These are phyloP conservation scores for Orthonyx spaldingii DNA, from an alignment of 2,113 vertebrate genomes.

Conservation along the genomic window DNA sequence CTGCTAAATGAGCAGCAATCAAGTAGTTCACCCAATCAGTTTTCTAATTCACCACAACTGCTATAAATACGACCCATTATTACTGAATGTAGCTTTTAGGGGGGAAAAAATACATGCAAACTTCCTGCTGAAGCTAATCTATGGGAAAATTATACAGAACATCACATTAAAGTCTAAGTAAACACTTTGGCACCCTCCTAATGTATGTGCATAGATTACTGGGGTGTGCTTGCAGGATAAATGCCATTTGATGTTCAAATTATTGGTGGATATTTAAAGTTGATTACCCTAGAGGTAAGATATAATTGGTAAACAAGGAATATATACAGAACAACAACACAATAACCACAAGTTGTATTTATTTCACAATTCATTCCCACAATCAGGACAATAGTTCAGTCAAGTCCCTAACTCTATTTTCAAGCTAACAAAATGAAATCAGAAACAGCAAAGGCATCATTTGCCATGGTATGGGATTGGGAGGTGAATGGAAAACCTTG, in stretches of 20 bases:
- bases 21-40: slow-evolving; percentile 34
- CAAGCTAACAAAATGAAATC: neutral
- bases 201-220: slow-evolving; percentile 47
- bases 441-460: neutral
- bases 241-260: slow-evolving; percentile 16
- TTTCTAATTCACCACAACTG: slow-evolving; percentile 39
- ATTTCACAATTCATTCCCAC: neutral
- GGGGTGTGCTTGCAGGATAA: slow-evolving; percentile 8
- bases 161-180: slow-evolving; percentile 33
- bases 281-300: slow-evolving; percentile 55
- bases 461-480: rapidly evolving
- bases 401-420: neutral
- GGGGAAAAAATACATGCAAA: slow-evolving; percentile 7
- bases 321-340: slow-evolving; percentile 26
- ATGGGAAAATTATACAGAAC: slow-evolving; percentile 52
- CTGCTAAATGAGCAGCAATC: slow-evolving; percentile 37
- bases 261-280: slow-evolving; percentile 49
- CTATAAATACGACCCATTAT: slow-evolving; percentile 44
- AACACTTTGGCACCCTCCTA: slow-evolving; percentile 30
- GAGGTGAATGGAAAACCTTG: neutral
- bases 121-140: slow-evolving; percentile 37
- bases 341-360: neutral
- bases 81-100: slow-evolving; percentile 14
- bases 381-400: neutral
- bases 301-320: slow-evolving; percentile 58